A percentile compares a stretch with the other conserved stretches of the same genome.
Evolutionary conservation across 2,888 invertebrate species (phyloP).

Genomic region (Diarsia dahlii): DNA sequence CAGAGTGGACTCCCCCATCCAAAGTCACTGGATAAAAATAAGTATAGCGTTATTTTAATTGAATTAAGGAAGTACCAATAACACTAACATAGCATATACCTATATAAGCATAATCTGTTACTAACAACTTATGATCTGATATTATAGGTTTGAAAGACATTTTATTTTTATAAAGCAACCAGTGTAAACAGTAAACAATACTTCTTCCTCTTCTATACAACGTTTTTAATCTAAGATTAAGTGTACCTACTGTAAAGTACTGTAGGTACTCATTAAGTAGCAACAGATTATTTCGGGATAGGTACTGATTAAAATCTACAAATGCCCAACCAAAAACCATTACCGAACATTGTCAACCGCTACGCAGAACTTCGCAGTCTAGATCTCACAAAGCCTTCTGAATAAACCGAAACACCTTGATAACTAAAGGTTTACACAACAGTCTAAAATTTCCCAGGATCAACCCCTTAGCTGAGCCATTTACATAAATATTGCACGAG

Average conservation of each 20-base stretch:
- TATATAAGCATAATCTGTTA: no score
- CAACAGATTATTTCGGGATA: constrained; percentile 1
- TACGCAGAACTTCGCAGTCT: constrained; percentile 42
- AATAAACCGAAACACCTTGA: constrained; percentile 53
- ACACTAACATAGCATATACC: no score
- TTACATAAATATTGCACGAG: constrained; percentile 81
- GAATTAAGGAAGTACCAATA: no score
- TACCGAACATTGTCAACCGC: constrained; percentile 7
- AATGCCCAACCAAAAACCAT: not conserved
- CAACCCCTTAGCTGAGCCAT: constrained; percentile 70
- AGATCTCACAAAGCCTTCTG: constrained; percentile 44
- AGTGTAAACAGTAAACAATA: not conserved
- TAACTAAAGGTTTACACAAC: constrained; percentile 63
- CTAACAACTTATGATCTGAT: no score
- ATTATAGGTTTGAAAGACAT: no score
- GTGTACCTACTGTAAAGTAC: not conserved
- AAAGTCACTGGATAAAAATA: no score
- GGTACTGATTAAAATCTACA: not conserved
- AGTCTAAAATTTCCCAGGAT: constrained; percentile 67
- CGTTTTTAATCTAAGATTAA: not conserved
- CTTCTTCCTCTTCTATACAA: no score
- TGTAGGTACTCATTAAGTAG: not conserved
- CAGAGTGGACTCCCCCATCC: no score
- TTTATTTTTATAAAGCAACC: no score
- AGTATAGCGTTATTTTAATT: no score